Base-by-base conservation (phyloP, 2,888 invertebrate genomes). In the Rhagium mordax region DNA sequence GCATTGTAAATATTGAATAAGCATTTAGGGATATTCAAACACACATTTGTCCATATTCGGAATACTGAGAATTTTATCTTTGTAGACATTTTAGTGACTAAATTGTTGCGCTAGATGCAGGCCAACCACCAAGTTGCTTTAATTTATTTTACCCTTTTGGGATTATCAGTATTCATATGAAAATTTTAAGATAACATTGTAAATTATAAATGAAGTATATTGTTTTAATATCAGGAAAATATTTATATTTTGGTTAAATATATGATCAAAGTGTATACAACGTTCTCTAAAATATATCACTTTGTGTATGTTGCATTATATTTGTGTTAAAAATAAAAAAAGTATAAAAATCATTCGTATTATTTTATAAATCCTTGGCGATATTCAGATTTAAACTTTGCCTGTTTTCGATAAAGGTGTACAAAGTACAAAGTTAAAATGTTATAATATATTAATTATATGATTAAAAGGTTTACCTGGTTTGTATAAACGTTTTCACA, bases 251-350 rank as follows among this genome's bases (percentile, higher is more conserved):
- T 57, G 57, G 60, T 72, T 65, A 51, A 60, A 68, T 61, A 66
- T 78, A 74, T 75, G 60, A 75, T 70, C 61, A 79, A 66, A 75
- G 55, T 71, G 68, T 79, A 70, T 74, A 76, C 71, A 74, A 75
- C 77, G 74, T 70, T 78, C 74, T 76, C 72, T 70, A 66, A 72
- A 64, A 74, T 71, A 75, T 76, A 77, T 74, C 80, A 82, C 80
- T 74, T 80, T 81, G 79, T 83, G 81, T 83, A 81, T 79, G 82
- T 83, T 83, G 81, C 82, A 81, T 82, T 81, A 80, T 82, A 80
- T 67, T 84, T 83, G 84, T 84, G 83, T 84, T 84, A 70, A 82
- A 80, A 71, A 71, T 68, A 57, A 71, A 74, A 71, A 74, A 60
- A 69, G 6, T 49, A 41, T 51, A 64, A n/a, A 20, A 55, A 69